A percentile compares a stretch with the other conserved stretches of the same genome.
These are phyloP conservation scores for Catostomus latipinnis DNA, from an alignment of 2,797 vertebrate species.

Conservation along the genomic window DNA sequence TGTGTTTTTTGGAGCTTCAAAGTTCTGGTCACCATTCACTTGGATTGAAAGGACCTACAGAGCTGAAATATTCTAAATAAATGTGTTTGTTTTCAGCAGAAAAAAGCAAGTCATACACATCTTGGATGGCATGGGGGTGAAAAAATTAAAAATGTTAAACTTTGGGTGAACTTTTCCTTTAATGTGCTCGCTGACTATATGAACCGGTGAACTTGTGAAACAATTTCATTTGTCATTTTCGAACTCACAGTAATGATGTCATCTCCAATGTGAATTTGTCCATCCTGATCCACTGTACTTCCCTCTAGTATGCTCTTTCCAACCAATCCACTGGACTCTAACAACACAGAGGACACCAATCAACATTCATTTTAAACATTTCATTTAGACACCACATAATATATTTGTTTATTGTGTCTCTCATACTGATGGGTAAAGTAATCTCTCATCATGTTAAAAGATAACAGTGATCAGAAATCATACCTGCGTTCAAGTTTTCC, in stretches of 20 bases:
- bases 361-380: background rate
- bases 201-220: too few species aligned
- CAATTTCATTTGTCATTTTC: background rate
- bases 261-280: constrained; percentile 89
- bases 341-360: constrained; percentile 23
- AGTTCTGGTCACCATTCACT: too few species aligned
- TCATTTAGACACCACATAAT: background rate
- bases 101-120: too few species aligned
- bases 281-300: constrained; percentile 89
- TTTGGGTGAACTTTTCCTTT: too few species aligned
- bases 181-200: too few species aligned
- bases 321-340: constrained; percentile 89
- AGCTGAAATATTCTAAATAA: too few species aligned
- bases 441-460: background rate
- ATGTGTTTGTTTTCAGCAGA: too few species aligned
- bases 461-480: background rate
- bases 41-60: too few species aligned
- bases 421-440: background rate
- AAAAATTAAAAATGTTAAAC: too few species aligned
- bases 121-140: too few species aligned
- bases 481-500: constrained; percentile 90
- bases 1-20: too few species aligned
- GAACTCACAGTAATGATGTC: constrained; percentile 90
- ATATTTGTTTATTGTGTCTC: background rate
- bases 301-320: constrained; percentile 93